Evolutionary conservation across 1,140 invertebrate species (phyloP).

Genomic region (Tribolium castaneum): DNA sequence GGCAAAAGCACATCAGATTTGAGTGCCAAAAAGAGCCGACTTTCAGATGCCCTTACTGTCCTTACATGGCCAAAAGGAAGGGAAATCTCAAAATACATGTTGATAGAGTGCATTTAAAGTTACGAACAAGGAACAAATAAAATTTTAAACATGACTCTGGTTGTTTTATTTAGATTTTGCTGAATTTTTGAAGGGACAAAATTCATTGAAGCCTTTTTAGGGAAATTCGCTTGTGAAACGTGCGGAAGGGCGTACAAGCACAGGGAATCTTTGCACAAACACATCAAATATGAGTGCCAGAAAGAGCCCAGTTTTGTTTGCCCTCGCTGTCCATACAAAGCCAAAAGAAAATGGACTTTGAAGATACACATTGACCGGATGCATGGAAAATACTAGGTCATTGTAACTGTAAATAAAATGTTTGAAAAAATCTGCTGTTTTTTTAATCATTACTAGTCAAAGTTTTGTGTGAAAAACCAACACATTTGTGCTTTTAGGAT

Average conservation of each 20-base stretch:
- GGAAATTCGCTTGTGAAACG: background rate
- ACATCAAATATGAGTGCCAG: conserved; percentile 2
- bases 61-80: conserved; percentile 52
- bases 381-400: background rate
- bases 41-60: conserved; percentile 70
- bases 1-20: conserved; percentile 73
- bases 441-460: background rate
- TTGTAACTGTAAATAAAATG: too few relatives aligned
- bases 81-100: conserved; percentile 30
- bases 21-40: conserved; percentile 74
- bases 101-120: background rate
- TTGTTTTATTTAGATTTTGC: too few relatives aligned
- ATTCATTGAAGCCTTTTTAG: background rate
- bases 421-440: background rate
- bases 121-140: background rate
- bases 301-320: background rate
- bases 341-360: conserved; percentile 4
- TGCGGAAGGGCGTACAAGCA: conserved; percentile 37
- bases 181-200: background rate
- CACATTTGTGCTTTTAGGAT: background rate
- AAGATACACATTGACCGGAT: background rate
- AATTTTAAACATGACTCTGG: too few relatives aligned
- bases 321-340: background rate
- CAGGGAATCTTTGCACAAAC: conserved; percentile 1
- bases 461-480: background rate